Conservation (phyloP, 1,140 invertebrate genomes). For the Zaprionus ornatus region DNA sequence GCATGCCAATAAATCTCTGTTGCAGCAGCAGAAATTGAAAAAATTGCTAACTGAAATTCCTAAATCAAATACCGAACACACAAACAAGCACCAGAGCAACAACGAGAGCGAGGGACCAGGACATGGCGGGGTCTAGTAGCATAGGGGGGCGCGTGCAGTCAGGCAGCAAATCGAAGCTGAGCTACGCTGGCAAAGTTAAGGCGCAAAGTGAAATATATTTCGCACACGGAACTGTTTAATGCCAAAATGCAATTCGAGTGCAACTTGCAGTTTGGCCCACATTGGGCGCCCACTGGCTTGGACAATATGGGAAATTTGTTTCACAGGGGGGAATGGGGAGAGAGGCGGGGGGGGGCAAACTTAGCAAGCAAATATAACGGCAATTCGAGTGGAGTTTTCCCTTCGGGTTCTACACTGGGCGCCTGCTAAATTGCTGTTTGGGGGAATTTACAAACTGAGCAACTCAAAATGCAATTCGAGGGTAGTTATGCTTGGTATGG, state of each 20-base stretch:
- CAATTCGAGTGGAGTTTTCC: no score
- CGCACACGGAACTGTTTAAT: constrained; percentile 42
- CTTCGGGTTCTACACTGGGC: not conserved
- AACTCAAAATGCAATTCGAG: not conserved
- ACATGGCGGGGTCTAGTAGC: not conserved
- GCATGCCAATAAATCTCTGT: constrained; percentile 73
- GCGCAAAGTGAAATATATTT: constrained; percentile 63
- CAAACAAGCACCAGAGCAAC: constrained; percentile 32
- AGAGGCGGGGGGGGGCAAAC: no score
- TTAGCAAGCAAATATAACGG: no score
- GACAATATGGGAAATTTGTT: no score
- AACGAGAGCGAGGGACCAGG: not conserved
- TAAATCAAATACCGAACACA: constrained; percentile 75
- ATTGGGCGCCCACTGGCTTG: not conserved
- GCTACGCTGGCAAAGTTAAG: constrained; percentile 35
- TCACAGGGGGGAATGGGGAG: no score
- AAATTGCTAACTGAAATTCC: constrained; percentile 72
- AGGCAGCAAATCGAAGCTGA: constrained; percentile 48
- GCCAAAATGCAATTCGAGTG: constrained; percentile 20
- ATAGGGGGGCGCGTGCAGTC: not conserved
- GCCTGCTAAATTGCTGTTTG: not conserved
- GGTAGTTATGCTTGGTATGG: no score
- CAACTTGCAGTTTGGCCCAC: not conserved
- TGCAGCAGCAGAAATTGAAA: constrained; percentile 46
- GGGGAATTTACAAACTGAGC: not conserved